Percentiles rank a stretch among this genome's conserved stretches.
Conservation (phyloP, 2,113 vertebrate species). For the Prionailurus viverrinus region DNA sequence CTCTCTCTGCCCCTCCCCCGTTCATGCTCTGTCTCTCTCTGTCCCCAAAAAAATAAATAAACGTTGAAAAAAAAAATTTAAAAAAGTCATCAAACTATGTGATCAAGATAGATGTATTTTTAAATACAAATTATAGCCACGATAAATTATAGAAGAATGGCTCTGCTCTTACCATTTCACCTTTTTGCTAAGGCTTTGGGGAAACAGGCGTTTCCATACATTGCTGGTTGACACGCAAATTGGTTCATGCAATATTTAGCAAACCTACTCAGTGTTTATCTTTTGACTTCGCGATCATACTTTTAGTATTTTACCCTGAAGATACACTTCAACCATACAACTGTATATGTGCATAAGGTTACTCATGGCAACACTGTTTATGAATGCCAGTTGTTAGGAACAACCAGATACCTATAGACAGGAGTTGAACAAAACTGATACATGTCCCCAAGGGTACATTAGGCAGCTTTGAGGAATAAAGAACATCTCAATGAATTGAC, state of each 20-base stretch:
- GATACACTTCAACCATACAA: not conserved
- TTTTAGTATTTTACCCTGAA: not conserved
- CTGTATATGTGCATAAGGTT: not conserved
- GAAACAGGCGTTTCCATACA: not conserved
- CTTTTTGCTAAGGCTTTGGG: not conserved
- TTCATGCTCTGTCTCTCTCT: too few relatives aligned
- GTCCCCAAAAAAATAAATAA: too few relatives aligned
- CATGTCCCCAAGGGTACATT: not conserved
- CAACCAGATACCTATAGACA: not conserved
- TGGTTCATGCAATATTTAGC: conserved; percentile 24
- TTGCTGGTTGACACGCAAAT: conserved; percentile 8
- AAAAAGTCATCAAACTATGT: not conserved
- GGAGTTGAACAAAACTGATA: not conserved
- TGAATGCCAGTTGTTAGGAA: not conserved
- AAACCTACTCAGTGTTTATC: not conserved
- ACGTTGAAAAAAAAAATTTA: too few relatives aligned
- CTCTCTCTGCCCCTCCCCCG: too few relatives aligned
- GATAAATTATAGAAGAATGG: not conserved
- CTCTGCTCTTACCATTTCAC: not conserved
- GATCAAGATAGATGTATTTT: not conserved
- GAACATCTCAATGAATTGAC: not conserved
- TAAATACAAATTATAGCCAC: not conserved
- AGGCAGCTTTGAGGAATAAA: not conserved
- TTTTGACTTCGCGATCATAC: not conserved
- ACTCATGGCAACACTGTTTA: not conserved